Evolutionary conservation across 30 jellyfish, hydroid and myxozoan species (phyloP).

Genomic region (Aurelia sp.): DNA sequence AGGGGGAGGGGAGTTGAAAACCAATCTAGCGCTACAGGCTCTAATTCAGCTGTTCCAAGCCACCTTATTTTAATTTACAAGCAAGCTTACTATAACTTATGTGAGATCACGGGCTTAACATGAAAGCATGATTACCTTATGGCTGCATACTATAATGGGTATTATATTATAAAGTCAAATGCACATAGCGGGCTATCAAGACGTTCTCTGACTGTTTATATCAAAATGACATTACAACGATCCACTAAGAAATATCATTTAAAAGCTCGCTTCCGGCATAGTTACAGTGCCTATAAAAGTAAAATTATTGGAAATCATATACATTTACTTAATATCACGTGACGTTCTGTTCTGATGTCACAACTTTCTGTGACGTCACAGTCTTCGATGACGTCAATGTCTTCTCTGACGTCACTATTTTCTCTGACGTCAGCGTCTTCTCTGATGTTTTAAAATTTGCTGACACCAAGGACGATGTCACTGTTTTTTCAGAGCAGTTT

Average conservation of each 20-base stretch:
- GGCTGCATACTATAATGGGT: neutral
- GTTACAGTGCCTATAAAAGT: conserved; percentile 34
- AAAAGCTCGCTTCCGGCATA: conserved; percentile 50
- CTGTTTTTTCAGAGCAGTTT: neutral
- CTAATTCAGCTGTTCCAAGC: too few species aligned
- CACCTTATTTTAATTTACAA: too few species aligned
- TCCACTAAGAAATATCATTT: conserved; percentile 30
- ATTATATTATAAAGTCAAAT: conserved; percentile 37
- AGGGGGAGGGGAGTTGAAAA: too few species aligned
- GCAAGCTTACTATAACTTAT: too few species aligned
- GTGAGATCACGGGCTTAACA: too few species aligned
- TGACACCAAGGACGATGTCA: neutral
- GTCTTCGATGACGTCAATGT: neutral
- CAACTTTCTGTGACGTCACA: conserved; percentile 16
- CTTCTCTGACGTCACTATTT: neutral
- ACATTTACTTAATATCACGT: conserved; percentile 30
- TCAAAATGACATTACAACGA: conserved; percentile 46
- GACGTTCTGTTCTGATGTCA: conserved; percentile 25
- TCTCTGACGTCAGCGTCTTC: neutral
- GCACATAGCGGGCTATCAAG: conserved; percentile 61
- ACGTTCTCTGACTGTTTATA: conserved; percentile 28
- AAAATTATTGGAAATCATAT: conserved; percentile 28
- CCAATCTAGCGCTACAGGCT: too few species aligned
- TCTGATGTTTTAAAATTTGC: neutral
- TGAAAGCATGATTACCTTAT: too few species aligned